phyloP scores from a whole-genome alignment of 1,140 invertebrate genomes.

The Chymomyza costata region DNA sequence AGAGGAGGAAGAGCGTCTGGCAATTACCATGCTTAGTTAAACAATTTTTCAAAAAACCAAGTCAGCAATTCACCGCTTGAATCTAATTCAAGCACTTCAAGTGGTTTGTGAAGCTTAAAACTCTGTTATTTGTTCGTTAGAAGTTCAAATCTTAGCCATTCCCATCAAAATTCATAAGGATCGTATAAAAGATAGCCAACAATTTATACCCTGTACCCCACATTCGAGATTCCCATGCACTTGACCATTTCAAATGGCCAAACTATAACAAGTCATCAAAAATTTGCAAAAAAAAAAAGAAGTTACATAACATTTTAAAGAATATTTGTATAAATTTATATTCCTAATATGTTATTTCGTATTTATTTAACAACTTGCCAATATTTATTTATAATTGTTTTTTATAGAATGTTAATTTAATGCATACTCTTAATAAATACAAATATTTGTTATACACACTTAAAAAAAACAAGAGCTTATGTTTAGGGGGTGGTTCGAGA shows the following conservation, averaged over 20 bases:
- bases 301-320: constrained; percentile 26
- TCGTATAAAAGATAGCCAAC: constrained; percentile 20
- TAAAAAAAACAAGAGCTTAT: neutral
- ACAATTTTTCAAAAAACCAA: neutral
- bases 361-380: constrained; percentile 14
- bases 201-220: constrained; percentile 19
- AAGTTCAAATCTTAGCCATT: no score
- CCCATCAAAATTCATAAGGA: constrained; percentile 51
- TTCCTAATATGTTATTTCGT: constrained; percentile 21
- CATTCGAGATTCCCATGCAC: constrained; percentile 44
- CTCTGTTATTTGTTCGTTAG: no score
- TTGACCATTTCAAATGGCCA: constrained; percentile 35
- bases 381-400: neutral
- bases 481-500: no score
- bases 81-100: no score
- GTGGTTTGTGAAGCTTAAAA: no score
- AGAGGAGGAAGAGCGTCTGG: constrained; percentile 39
- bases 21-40: no score
- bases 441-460: constrained; percentile 55
- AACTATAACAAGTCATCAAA: constrained; percentile 59
- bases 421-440: constrained; percentile 43
- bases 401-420: constrained; percentile 24
- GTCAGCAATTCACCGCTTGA: no score
- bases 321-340: neutral
- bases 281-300: constrained; percentile 37